Evolutionary conservation across 1,140 invertebrate species (phyloP).

Genomic region (Brachionus calyciflorus): DNA sequence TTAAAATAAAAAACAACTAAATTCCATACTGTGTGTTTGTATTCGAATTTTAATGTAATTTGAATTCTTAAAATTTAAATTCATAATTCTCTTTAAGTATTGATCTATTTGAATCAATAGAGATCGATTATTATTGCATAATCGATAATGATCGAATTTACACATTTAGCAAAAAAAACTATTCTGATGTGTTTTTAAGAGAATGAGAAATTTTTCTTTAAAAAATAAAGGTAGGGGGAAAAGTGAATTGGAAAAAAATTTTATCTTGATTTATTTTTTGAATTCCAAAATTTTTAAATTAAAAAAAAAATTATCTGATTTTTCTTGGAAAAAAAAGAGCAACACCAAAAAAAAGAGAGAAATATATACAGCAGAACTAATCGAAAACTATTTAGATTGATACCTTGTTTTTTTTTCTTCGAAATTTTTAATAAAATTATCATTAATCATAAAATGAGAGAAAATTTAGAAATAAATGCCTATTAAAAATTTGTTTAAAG

Average conservation of each 20-base stretch:
- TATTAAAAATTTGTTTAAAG: background rate
- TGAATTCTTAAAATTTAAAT: too few relatives aligned
- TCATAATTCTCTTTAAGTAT: too few relatives aligned
- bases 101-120: constrained; percentile 21
- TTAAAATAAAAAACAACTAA: too few relatives aligned
- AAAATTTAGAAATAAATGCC: background rate
- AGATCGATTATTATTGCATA: constrained; percentile 33
- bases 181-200: background rate
- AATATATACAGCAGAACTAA: constrained; percentile 29
- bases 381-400: constrained; percentile 15
- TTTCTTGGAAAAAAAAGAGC: background rate
- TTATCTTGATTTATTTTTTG: constrained; percentile 13
- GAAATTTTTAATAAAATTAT: constrained; percentile 5
- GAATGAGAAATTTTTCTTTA: background rate
- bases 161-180: constrained; percentile 19
- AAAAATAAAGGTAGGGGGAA: background rate
- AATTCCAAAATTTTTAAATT: background rate
- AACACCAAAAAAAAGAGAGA: too few relatives aligned
- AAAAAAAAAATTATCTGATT: constrained; percentile 12
- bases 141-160: constrained; percentile 35
- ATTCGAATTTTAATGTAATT: too few relatives aligned
- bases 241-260: background rate
- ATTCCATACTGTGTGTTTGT: too few relatives aligned
- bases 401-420: background rate
- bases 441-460: constrained; percentile 1